Percentiles rank a stretch among this genome's conserved stretches.
Evolutionary conservation across 2,797 vertebrate species (phyloP).

Genomic region (Sebastes vulpes): DNA sequence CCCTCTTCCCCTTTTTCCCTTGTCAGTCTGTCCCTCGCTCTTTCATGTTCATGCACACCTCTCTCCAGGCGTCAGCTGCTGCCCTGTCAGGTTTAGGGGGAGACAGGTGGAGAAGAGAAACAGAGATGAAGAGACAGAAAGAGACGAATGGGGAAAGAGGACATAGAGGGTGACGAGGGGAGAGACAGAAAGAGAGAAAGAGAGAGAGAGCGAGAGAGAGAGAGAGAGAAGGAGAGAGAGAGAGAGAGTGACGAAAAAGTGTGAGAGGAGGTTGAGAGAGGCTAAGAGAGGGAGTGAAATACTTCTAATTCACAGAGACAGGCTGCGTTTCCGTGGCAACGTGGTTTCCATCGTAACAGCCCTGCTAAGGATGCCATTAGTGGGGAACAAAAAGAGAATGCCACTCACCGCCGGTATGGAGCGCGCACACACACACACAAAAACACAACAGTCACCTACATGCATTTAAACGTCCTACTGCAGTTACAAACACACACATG

Average conservation of each 20-base stretch:
- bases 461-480: slow-evolving; percentile 34
- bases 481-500: slow-evolving; percentile 40
- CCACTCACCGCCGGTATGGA: slow-evolving; percentile 68
- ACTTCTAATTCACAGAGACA: slow-evolving; percentile 93
- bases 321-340: slow-evolving; percentile 93
- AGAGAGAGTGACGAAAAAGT: slow-evolving; percentile 36
- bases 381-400: slow-evolving; percentile 78
- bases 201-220: slow-evolving; percentile 14
- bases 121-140: slow-evolving; percentile 45
- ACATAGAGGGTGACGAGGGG: not conserved
- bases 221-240: slow-evolving; percentile 7
- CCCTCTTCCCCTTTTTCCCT: not conserved
- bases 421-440: slow-evolving; percentile 6
- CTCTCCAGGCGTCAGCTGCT: slow-evolving; percentile 65
- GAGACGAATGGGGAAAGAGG: slow-evolving; percentile 16
- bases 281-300: slow-evolving; percentile 77
- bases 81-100: slow-evolving; percentile 63
- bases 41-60: slow-evolving; percentile 49
- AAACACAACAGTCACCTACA: slow-evolving; percentile 41
- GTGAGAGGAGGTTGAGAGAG: slow-evolving; percentile 57
- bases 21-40: slow-evolving; percentile 46
- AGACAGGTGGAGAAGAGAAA: slow-evolving; percentile 53
- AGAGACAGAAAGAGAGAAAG: not conserved
- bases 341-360: slow-evolving; percentile 87
- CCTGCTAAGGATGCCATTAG: slow-evolving; percentile 87